Base-by-base conservation (phyloP, 2,113 vertebrate species). In the Apus apus region DNA sequence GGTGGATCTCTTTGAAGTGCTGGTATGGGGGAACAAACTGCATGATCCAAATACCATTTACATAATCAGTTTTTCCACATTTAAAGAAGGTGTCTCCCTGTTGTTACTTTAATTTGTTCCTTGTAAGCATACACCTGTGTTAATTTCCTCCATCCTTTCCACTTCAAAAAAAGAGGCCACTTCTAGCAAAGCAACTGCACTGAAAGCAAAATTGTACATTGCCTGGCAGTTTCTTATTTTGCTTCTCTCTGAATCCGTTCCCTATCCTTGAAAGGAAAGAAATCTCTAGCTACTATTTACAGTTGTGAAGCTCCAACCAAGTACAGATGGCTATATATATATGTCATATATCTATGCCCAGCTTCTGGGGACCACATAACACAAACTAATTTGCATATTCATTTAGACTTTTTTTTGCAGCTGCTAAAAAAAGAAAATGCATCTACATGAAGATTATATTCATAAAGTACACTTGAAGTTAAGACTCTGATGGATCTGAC, bases 1-100 rank as follows among this genome's bases (percentile, higher is more conserved):
- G 15, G 60, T 90, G 34, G 34, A 70, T 81, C 64, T 80, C 95
- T 94, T 88, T 90, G 90, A 97, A 97, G 90, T 86, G 75, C 51
- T 77, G 75, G 75, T 89, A 95, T 77, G 92, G 83, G 92, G 90
- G 90, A 94, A 93, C 88, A 93, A 91, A 83, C 60, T 81, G 57
- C 79, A 86, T 80, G 92, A 93, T 85, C 92, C 93, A 95, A 96
- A 95, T 92, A 96, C 48, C 85, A 96, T 96, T 97, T 96, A 94
- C 78, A 93, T 96, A 96, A 94, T 91, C 46, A 67, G 30, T 57
- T 95, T 94, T 89, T 88, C 57, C 79, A 86, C 75, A 71, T 86
- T 89, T 88, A 60, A 91, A 85, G 86, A 73, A 25, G 75, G 83
- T 48, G 87, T 80, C 67, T 73, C 67, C 51, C 79, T 88, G 36